Evolutionary conservation across 2,113 vertebrate genomes (phyloP), one percentile per base, ranked within the genome.

Genomic region (Struthidea cinerea): DNA sequence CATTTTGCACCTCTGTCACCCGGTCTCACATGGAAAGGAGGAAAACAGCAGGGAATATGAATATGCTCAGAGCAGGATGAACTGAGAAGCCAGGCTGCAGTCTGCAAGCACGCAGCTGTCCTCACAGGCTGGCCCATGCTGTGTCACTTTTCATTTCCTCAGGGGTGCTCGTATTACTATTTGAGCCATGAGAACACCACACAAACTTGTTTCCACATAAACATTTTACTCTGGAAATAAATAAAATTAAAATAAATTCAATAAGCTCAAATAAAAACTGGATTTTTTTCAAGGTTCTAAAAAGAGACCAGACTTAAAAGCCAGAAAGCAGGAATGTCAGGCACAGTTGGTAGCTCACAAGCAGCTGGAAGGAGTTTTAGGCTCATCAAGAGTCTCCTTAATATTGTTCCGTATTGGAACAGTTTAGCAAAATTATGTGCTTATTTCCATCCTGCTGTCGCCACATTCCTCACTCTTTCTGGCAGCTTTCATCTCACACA

Each of bases 321-420:
- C 27, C 6, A 2, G 71, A 79, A 87, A 65, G 37, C 35, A 70
- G 59, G 37, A 73, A 83, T 1, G 11, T 61, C 49, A 83, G 67
- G 55, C 2, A 0, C 42, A 92, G 57, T 28, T 0, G 0, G 32
- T 26, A 83, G 55, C 46, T 94, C 2, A 1, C 39, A 63, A 55
- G 70, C 61, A 95, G 69, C 78, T 85, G 78, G 70, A 83, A 83
- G 37, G 56, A 84, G 64, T 73, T 94, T 69, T 35, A 83, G 46
- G 32, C 59, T 83, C 59, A 79, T 64, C 41, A 59, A 65, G 28
- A 85, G 42, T 39, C 33, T 77, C 44, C 49, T 68, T 83, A 78
- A 52, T 55, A 73, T 39, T 60, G 68, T 42, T 93, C 55, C 2
- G 0, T 88, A 64, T 33, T 50, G 63, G 46, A 87, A 71, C 4